Evolutionary conservation across 2,113 vertebrate genomes (phyloP).

Genomic region (Xiphophorus maculatus): DNA sequence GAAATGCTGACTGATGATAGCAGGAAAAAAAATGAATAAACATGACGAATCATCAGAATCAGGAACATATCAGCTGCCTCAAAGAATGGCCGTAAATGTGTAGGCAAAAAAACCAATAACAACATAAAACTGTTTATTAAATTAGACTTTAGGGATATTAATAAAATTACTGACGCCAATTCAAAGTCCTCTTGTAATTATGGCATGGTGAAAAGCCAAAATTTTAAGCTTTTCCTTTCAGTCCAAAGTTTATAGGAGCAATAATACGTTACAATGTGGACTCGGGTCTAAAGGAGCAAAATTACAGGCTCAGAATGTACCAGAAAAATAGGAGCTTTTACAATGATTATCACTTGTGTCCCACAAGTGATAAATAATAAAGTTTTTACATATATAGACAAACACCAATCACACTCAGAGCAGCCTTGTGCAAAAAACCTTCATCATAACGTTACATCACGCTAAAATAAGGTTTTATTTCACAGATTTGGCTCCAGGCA

Average conservation of each 20-base stretch:
- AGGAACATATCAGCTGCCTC: background rate
- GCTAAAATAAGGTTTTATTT: background rate
- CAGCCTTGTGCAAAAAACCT: background rate
- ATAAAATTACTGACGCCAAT: too few relatives aligned
- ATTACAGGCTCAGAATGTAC: background rate
- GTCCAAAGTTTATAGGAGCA: too few relatives aligned
- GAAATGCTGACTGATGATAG: constrained; percentile 15
- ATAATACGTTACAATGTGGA: background rate
- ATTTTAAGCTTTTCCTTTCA: too few relatives aligned
- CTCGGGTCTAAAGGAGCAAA: background rate
- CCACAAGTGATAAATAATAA: background rate
- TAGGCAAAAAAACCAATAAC: too few relatives aligned
- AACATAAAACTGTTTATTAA: too few relatives aligned
- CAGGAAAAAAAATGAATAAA: background rate
- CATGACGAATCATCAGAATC: background rate
- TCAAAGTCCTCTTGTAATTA: too few relatives aligned
- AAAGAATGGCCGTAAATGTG: too few relatives aligned
- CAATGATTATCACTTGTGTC: background rate
- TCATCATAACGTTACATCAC: background rate
- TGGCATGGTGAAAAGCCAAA: too few relatives aligned
- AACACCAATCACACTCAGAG: background rate
- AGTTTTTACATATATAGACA: background rate
- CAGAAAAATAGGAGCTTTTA: background rate
- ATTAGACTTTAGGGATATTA: too few relatives aligned
- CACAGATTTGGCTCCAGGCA: background rate